These are phyloP conservation scores for Homarus gammarus DNA, from an alignment of 2,888 invertebrate species.

Conservation along the genomic window DNA sequence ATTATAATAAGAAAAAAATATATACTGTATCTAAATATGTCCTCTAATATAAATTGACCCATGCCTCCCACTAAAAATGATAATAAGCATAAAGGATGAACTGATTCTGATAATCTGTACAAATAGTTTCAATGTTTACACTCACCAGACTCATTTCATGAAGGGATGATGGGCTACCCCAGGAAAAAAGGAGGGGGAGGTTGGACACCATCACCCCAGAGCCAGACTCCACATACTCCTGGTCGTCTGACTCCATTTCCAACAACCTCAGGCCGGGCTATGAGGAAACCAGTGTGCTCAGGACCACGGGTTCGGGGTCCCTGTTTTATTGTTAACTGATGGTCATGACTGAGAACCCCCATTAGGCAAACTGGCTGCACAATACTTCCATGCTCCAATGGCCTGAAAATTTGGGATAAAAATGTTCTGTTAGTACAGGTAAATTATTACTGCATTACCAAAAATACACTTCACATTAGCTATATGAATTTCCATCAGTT, in stretches of 20 bases:
- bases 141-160: conserved; percentile 46
- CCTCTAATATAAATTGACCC: no score
- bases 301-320: not conserved
- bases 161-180: conserved; percentile 58
- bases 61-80: no score
- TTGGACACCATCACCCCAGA: conserved; percentile 75
- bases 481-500: no score
- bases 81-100: not conserved
- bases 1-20: no score
- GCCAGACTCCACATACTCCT: conserved; percentile 42
- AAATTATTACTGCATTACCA: no score
- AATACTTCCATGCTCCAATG: not conserved
- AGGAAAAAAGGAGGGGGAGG: conserved; percentile 71
- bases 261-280: not conserved
- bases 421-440: not conserved
- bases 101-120: not conserved
- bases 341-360: not conserved
- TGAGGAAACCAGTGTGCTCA: not conserved
- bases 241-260: conserved; percentile 45
- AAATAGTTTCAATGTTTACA: not conserved
- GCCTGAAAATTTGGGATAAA: not conserved
- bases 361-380: conserved; percentile 3
- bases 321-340: not conserved
- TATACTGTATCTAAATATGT: no score
- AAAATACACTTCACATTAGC: no score